Conservation (phyloP, 2,797 vertebrate genomes). For the Champsocephalus esox region DNA sequence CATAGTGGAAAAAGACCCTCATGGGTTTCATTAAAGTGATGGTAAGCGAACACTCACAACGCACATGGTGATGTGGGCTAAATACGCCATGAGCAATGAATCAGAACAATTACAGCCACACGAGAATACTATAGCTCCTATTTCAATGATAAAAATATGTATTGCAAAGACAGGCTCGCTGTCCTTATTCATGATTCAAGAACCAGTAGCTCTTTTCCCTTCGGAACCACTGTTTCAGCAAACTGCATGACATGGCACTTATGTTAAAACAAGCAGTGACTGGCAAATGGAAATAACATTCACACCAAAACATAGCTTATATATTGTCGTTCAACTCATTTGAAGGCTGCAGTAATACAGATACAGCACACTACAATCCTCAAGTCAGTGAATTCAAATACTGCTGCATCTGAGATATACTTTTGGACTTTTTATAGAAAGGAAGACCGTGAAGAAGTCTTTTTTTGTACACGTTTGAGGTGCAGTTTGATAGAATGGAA, state of each 20-base stretch:
- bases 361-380: constrained; percentile 42
- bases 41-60: constrained; percentile 67
- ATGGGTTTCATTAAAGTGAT: constrained; percentile 68
- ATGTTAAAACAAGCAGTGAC: constrained; percentile 64
- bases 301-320: constrained; percentile 57
- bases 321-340: constrained; percentile 24
- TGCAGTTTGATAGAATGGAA: constrained; percentile 23
- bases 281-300: constrained; percentile 61
- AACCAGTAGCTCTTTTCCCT: constrained; percentile 22
- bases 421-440: constrained; percentile 62
- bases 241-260: constrained; percentile 76
- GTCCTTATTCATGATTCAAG: constrained; percentile 30
- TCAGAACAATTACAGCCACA: constrained; percentile 72
- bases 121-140: constrained; percentile 68
- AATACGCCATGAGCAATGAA: constrained; percentile 63
- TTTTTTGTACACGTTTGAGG: constrained; percentile 40
- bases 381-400: constrained; percentile 40
- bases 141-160: constrained; percentile 63
- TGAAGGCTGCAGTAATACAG: constrained; percentile 44
- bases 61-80: constrained; percentile 61
- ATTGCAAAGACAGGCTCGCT: constrained; percentile 58
- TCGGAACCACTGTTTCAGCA: constrained; percentile 39
- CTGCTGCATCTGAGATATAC: constrained; percentile 40
- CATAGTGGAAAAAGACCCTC: constrained; percentile 54
- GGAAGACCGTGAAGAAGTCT: constrained; percentile 64